Conservation (phyloP, 2,797 vertebrate genomes). For the Mionectes olivaceus region DNA sequence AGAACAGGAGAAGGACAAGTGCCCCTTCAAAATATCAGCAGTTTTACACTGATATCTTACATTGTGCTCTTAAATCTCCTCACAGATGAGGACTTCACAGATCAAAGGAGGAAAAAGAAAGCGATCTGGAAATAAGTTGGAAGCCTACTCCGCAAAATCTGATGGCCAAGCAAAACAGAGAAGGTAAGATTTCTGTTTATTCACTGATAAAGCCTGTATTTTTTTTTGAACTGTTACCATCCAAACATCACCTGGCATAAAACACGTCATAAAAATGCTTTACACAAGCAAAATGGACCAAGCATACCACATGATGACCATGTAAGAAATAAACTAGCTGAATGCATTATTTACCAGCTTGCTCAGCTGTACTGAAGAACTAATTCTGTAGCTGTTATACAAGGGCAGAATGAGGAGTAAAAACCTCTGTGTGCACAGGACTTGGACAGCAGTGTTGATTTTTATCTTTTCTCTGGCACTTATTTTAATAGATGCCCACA, state of each 20-base stretch:
- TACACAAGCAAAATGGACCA: not conserved
- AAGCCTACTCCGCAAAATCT: not conserved
- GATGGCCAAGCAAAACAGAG: not conserved
- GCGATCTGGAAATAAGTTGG: not conserved
- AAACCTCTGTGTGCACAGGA: not conserved
- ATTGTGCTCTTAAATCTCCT: not conserved
- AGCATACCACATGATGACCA: not conserved
- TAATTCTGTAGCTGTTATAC: not conserved
- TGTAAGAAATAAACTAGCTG: not conserved
- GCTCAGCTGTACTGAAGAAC: not conserved
- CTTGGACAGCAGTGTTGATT: not conserved
- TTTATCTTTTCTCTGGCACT: not conserved
- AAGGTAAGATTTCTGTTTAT: slow-evolving; percentile 28
- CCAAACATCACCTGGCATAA: not conserved
- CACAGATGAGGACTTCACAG: not conserved
- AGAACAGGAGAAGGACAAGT: not conserved
- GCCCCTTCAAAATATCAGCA: not conserved
- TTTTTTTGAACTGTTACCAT: not conserved
- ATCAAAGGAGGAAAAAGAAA: slow-evolving; percentile 15
- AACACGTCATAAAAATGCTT: not conserved
- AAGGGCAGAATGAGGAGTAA: not conserved
- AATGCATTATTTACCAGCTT: not conserved
- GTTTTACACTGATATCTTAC: not conserved
- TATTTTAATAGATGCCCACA: not conserved
- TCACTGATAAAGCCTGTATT: not conserved